These are phyloP conservation scores for Harpegnathos saltator DNA, from an alignment of 1,140 invertebrate genomes.

Conservation along the genomic window DNA sequence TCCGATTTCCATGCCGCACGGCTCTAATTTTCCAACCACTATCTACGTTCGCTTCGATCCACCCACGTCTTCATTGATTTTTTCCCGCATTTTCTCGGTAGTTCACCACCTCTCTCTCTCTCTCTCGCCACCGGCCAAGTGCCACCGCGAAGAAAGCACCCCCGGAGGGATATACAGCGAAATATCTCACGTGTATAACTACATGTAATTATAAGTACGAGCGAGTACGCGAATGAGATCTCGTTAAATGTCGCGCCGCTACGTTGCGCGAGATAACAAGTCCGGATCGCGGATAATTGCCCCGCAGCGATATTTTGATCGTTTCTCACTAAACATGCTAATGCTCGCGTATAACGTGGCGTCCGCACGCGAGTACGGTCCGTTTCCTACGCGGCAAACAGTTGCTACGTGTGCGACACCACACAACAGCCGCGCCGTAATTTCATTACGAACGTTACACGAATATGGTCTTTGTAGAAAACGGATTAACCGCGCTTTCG, in stretches of 20 bases:
- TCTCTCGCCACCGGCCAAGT: too few relatives aligned
- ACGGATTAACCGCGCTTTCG: conserved; percentile 43
- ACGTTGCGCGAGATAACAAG: background rate
- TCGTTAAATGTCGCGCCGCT: background rate
- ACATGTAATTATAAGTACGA: background rate
- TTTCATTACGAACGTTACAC: conserved; percentile 49
- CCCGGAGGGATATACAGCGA: background rate
- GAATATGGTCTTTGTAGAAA: conserved; percentile 53
- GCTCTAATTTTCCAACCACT: background rate
- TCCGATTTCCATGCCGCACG: background rate
- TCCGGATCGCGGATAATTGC: background rate
- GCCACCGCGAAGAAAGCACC: too few relatives aligned
- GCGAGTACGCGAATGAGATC: background rate
- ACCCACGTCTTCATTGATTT: background rate
- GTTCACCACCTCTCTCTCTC: background rate
- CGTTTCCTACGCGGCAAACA: background rate
- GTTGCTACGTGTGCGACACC: background rate
- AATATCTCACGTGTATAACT: background rate
- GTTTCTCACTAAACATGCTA: background rate
- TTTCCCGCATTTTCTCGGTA: background rate
- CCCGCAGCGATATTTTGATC: background rate
- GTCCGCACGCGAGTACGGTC: background rate
- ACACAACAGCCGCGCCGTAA: conserved; percentile 8
- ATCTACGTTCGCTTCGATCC: background rate
- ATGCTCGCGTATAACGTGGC: background rate